Percentiles rank a stretch among this genome's conserved stretches.
Conservation (phyloP, 2,797 vertebrate genomes). For the Gambelia wislizenii region DNA sequence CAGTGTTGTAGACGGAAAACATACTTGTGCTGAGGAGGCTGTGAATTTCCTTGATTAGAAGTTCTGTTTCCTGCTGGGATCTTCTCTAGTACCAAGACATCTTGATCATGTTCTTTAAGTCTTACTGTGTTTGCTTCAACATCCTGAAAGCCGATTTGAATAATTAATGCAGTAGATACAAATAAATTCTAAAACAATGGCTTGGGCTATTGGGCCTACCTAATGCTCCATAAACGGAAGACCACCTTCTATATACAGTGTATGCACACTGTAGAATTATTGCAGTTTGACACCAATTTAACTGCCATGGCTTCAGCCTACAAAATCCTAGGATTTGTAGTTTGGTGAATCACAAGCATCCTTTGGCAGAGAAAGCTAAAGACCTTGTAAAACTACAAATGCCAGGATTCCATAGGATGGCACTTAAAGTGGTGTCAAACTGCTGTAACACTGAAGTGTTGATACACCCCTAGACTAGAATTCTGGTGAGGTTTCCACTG, state of each 20-base stretch:
- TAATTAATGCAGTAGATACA: constrained; percentile 49
- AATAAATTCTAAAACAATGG: constrained; percentile 46
- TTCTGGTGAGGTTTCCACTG: neutral
- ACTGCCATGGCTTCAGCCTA: too few relatives aligned
- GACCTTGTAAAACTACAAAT: too few relatives aligned
- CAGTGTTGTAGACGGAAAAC: constrained; percentile 76
- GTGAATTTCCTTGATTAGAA: constrained; percentile 87
- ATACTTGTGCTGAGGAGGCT: constrained; percentile 94
- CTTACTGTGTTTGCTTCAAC: constrained; percentile 99
- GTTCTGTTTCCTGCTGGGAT: constrained; percentile 86
- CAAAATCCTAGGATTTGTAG: too few relatives aligned
- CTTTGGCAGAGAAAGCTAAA: too few relatives aligned
- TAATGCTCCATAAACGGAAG: neutral
- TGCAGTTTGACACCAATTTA: too few relatives aligned
- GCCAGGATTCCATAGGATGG: too few relatives aligned
- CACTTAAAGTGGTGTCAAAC: too few relatives aligned
- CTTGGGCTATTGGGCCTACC: neutral
- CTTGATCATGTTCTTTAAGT: constrained; percentile 97
- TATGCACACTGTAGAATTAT: too few relatives aligned
- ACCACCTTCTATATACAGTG: neutral
- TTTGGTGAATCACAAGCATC: too few relatives aligned
- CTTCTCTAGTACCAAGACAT: constrained; percentile 98
- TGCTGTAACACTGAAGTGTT: too few relatives aligned
- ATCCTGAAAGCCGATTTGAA: constrained; percentile 86
- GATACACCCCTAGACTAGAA: too few relatives aligned